These are phyloP conservation scores for Sinotaia quadrata DNA, from an alignment of 2,888 invertebrate genomes.

Conservation along the genomic window DNA sequence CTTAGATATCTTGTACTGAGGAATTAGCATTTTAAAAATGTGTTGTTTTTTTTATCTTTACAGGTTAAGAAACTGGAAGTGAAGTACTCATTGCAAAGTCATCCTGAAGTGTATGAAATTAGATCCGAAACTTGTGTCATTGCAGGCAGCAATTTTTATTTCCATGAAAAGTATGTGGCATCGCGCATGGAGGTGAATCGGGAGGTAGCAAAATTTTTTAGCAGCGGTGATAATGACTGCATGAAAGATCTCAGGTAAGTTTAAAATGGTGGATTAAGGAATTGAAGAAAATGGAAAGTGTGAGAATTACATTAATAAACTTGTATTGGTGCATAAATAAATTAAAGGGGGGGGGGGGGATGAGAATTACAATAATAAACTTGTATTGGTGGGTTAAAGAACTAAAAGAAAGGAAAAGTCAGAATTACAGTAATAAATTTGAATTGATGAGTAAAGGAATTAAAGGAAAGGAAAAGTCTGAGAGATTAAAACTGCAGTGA, in stretches of 20 bases:
- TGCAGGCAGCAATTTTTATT: conserved; percentile 51
- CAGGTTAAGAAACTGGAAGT: conserved; percentile 55
- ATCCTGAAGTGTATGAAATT: conserved; percentile 43
- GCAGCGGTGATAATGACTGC: conserved; percentile 45
- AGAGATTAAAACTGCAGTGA: no score
- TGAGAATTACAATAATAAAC: no score
- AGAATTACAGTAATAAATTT: no score
- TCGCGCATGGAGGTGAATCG: conserved; percentile 52
- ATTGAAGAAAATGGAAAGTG: neutral
- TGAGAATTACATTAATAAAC: no score
- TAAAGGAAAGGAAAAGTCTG: no score
- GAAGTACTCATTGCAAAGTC: conserved; percentile 50
- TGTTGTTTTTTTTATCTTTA: neutral
- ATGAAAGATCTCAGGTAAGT: conserved; percentile 51
- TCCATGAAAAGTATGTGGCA: conserved; percentile 49
- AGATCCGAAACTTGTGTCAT: conserved; percentile 53
- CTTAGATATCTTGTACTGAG: no score
- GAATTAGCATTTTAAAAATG: no score
- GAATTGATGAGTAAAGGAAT: no score
- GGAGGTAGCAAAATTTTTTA: conserved; percentile 61
- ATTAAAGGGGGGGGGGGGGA: no score
- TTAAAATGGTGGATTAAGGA: neutral
- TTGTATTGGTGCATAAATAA: no score
- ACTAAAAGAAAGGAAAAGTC: no score
- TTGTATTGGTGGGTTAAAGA: no score